Evolutionary conservation across 2,113 vertebrate genomes (phyloP), one percentile per base, ranked within the genome.

Genomic region (Hepsetus odoe): DNA sequence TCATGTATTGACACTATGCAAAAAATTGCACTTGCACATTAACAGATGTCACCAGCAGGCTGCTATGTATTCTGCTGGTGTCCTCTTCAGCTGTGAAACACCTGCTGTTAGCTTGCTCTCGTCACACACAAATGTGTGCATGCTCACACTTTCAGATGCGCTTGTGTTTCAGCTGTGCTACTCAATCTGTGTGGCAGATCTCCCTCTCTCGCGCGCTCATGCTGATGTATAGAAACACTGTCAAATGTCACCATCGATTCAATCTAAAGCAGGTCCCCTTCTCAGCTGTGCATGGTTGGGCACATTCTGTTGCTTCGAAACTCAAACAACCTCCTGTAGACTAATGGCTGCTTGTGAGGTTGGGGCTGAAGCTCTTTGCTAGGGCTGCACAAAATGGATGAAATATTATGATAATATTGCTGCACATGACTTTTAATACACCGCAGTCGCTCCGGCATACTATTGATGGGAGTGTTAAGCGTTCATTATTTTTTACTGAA

Each of bases 11-110:
- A 66, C 74, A 38, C 28, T 13, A 58, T 59, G 38, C 26, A 49
- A 64, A 65, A 14, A n/a, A 33, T 10, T 38, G 32, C 61, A 38
- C 35, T 65, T 65, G 33, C 61, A 65, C 32, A 5, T 55, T 67
- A 74, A 67, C 72, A 83, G 77, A 75, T 82, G 81, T 71, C 71
- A 20, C 67, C 40, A 59, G n/a, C 58, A 38, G 77, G 58, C 77
- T 58, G 72, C 46, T 75, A 42, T 74, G 72, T 79, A 65, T 82
- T 75, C 81, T 42, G 59, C n/a, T 76, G 28, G 7, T 20, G 72
- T 75, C 51, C 61, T 76, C 32, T 66, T 80, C 78, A 68, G 81
- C 66, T 76, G 35, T 35, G 62, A 74, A 61, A 28, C 81, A 80
- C 72, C 77, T 83, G 77, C 77, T 76, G 67, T 46, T 79, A 72